A percentile compares a stretch with the other conserved stretches of the same genome.
These are phyloP conservation scores for Colletes latitarsis DNA, from an alignment of 1,140 invertebrate genomes.

Conservation along the genomic window DNA sequence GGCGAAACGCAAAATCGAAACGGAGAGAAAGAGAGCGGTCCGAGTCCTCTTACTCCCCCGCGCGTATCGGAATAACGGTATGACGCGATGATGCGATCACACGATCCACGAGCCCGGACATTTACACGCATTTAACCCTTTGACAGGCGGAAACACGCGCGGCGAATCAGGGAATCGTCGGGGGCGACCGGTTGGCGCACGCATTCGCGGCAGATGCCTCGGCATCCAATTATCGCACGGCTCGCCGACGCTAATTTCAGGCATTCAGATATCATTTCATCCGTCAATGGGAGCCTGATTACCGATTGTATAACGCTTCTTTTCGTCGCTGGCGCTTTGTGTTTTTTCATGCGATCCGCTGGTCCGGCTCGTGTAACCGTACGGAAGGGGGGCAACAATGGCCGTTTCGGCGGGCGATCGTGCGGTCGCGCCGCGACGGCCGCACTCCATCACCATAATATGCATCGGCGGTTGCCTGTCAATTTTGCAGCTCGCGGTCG, in stretches of 20 bases:
- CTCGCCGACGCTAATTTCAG: slow-evolving; percentile 71
- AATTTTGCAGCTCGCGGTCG: slow-evolving; percentile 62
- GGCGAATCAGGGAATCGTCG: slow-evolving; percentile 57
- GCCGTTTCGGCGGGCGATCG: slow-evolving; percentile 45
- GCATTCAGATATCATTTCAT: slow-evolving; percentile 72
- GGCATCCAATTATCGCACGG: slow-evolving; percentile 70
- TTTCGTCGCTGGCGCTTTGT: slow-evolving; percentile 23
- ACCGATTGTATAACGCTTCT: slow-evolving; percentile 66
- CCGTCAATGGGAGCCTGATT: slow-evolving; percentile 69
- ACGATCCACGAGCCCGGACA: slow-evolving; percentile 66
- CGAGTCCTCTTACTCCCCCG: slow-evolving; percentile 23
- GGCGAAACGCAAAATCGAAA: neutral
- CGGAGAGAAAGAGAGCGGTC: neutral
- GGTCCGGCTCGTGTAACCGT: neutral
- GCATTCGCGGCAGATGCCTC: slow-evolving; percentile 62
- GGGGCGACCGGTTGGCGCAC: slow-evolving; percentile 40
- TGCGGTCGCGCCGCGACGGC: slow-evolving; percentile 50
- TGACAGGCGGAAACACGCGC: slow-evolving; percentile 66
- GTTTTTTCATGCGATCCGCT: slow-evolving; percentile 4
- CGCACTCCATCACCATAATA: slow-evolving; percentile 55
- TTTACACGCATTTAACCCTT: slow-evolving; percentile 75
- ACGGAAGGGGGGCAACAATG: slow-evolving; percentile 20
- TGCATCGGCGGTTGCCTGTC: slow-evolving; percentile 59
- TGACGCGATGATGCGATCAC: slow-evolving; percentile 59
- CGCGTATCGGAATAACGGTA: slow-evolving; percentile 46